Evolutionary conservation across 1,140 invertebrate genomes (phyloP).

Genomic region (Drosophila littoralis): DNA sequence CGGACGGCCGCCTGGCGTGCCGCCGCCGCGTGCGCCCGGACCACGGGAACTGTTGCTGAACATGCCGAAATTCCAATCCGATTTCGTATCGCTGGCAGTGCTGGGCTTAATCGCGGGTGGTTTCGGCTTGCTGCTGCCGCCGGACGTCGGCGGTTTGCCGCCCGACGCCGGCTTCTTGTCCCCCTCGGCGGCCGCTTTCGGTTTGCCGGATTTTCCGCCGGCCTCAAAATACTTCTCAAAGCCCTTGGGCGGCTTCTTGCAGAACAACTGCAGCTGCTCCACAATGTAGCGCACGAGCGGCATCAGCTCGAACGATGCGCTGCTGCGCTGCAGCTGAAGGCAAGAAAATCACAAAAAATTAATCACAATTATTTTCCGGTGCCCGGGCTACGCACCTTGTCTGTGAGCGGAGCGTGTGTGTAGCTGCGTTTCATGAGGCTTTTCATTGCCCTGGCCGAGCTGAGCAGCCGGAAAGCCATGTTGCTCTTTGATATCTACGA

Average conservation of each 20-base stretch:
- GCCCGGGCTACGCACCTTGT: constrained; percentile 49
- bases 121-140: constrained; percentile 28
- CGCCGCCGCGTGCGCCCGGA: constrained; percentile 22
- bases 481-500: constrained; percentile 24
- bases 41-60: constrained; percentile 84
- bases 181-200: constrained; percentile 67
- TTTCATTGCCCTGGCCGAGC: constrained; percentile 69
- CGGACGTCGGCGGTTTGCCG: constrained; percentile 16
- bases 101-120: constrained; percentile 67
- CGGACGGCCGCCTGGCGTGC: constrained; percentile 84
- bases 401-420: constrained; percentile 43
- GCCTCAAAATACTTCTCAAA: constrained; percentile 96
- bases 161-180: constrained; percentile 75
- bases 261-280: constrained; percentile 68
- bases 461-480: constrained; percentile 77
- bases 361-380: too few relatives aligned
- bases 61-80: constrained; percentile 89
- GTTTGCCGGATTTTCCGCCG: constrained; percentile 71
- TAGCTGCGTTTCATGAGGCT: constrained; percentile 64
- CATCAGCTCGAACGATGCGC: constrained; percentile 44
- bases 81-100: constrained; percentile 76
- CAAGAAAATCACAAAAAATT: neutral
- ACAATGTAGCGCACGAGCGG: constrained; percentile 69
- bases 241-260: constrained; percentile 89
- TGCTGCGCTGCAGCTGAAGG: constrained; percentile 38